These are phyloP conservation scores for Hydractinia symbiolongicarpus DNA, from an alignment of 30 jellyfish, hydroid and myxozoan species.

Conservation along the genomic window DNA sequence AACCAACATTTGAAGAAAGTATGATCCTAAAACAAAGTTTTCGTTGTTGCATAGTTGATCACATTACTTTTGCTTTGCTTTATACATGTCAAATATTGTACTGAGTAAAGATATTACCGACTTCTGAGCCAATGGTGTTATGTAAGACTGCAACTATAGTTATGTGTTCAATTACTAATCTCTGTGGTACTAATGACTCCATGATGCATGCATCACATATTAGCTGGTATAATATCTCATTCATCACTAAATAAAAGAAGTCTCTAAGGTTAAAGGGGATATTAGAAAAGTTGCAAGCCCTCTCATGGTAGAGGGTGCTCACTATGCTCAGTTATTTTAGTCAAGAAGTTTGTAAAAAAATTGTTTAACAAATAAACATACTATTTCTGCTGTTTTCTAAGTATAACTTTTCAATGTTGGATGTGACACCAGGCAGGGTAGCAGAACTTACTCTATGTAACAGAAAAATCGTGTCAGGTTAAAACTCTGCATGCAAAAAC, in stretches of 20 bases:
- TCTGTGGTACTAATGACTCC: slow-evolving; percentile 60
- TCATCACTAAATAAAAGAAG: slow-evolving; percentile 38
- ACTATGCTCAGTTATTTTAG: too few relatives aligned
- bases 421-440: slow-evolving; percentile 50
- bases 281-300: not conserved
- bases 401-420: slow-evolving; percentile 54
- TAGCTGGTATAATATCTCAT: slow-evolving; percentile 44
- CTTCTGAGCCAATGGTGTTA: slow-evolving; percentile 50
- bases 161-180: slow-evolving; percentile 68
- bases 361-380: slow-evolving; percentile 20
- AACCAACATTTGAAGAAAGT: slow-evolving; percentile 55
- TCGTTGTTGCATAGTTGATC: not conserved
- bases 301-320: not conserved
- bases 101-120: slow-evolving; percentile 34
- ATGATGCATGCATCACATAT: slow-evolving; percentile 63
- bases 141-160: slow-evolving; percentile 64
- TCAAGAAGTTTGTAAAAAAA: not conserved
- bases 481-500: not conserved
- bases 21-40: slow-evolving; percentile 52
- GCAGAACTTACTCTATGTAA: slow-evolving; percentile 71
- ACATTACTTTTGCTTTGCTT: not conserved
- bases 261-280: not conserved
- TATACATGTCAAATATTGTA: not conserved
- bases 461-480: slow-evolving; percentile 8
- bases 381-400: slow-evolving; percentile 64